Percentiles rank a stretch among this genome's conserved stretches.
phyloP scores from a whole-genome alignment of 2,888 invertebrate species.

The Germaria angustata region DNA sequence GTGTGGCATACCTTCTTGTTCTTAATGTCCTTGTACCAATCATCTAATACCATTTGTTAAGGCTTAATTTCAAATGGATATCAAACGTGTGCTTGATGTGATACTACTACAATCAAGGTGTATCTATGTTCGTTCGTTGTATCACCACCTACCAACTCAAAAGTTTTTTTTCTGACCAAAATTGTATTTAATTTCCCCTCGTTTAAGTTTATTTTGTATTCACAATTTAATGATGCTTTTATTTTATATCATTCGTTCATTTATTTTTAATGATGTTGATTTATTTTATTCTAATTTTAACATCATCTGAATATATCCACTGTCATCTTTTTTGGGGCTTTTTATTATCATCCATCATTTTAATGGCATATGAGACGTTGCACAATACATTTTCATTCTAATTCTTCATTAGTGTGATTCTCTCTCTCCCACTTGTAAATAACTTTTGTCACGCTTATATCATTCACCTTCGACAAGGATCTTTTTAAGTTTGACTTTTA shows the following conservation, averaged over 20 bases:
- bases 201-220: conserved; percentile 4
- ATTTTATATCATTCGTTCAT: neutral
- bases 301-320: conserved; percentile 1
- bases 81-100: too few species aligned
- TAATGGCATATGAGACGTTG: neutral
- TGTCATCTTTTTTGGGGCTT: conserved; percentile 17
- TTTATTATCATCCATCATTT: conserved; percentile 37
- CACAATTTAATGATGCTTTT: conserved; percentile 11
- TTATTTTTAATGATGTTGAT: neutral
- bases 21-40: neutral
- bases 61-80: too few species aligned
- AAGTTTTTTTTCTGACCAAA: conserved; percentile 9
- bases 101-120: conserved; percentile 35
- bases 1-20: conserved; percentile 9
- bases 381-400: conserved; percentile 24
- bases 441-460: conserved; percentile 38
- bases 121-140: conserved; percentile 17
- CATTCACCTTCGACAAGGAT: conserved; percentile 27
- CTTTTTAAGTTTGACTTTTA: conserved; percentile 3
- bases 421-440: conserved; percentile 49
- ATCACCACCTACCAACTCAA: neutral
- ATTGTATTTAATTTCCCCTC: neutral
- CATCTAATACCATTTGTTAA: too few species aligned
- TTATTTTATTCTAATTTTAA: conserved; percentile 4
- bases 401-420: conserved; percentile 13